These are phyloP conservation scores for Pseudomyrmex flavicornis DNA, from an alignment of 1,140 invertebrate species.

Conservation along the genomic window DNA sequence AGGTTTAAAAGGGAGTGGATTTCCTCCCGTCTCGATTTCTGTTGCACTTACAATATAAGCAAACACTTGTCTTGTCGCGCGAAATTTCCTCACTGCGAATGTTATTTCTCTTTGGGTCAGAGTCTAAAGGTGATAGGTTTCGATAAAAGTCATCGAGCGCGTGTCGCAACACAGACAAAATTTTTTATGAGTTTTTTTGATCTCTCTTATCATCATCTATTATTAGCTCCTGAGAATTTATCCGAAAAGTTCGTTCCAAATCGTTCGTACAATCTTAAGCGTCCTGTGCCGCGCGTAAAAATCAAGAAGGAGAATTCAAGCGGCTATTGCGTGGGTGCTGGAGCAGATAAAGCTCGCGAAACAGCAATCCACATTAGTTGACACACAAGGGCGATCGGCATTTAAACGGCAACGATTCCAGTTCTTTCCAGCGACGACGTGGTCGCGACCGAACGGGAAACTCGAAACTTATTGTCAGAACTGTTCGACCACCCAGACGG, in stretches of 20 bases:
- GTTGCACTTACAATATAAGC: not conserved
- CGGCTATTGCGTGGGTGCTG: not conserved
- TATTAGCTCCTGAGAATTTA: conserved; percentile 22
- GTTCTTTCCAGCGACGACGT: not conserved
- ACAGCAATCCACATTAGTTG: not conserved
- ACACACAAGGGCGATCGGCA: conserved; percentile 46
- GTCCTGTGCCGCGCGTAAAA: not conserved
- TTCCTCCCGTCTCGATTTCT: conserved; percentile 17
- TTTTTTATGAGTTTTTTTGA: conserved; percentile 17
- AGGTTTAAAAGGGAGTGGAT: conserved; percentile 2
- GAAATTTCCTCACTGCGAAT: not conserved
- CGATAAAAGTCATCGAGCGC: not conserved
- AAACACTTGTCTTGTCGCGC: not conserved
- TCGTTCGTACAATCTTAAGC: not conserved
- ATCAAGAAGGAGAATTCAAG: not conserved
- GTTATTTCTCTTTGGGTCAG: not conserved
- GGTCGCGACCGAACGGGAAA: conserved; percentile 4
- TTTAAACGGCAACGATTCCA: conserved; percentile 3
- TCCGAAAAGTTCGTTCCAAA: too few relatives aligned
- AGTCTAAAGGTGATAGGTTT: too few relatives aligned
- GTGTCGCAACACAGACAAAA: not conserved
- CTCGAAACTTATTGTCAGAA: conserved; percentile 30
- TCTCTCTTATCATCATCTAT: not conserved
- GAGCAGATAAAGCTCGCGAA: conserved; percentile 20
- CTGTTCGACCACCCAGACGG: conserved; percentile 69